These are phyloP conservation scores for Serinus canaria DNA, from an alignment of 2,113 vertebrate species.

Conservation along the genomic window DNA sequence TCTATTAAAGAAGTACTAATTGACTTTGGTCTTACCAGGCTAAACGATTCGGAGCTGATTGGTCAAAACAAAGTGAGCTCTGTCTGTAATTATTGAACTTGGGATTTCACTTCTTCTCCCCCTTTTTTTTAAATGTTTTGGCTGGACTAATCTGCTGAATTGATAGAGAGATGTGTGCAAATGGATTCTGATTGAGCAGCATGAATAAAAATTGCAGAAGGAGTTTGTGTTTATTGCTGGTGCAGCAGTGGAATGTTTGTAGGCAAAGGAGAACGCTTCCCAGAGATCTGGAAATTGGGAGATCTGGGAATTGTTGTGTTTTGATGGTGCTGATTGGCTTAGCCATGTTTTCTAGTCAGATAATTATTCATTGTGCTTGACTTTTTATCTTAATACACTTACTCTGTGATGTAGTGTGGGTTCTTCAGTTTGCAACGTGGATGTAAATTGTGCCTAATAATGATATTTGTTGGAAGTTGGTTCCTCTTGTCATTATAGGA, in stretches of 20 bases:
- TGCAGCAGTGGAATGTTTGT: background rate
- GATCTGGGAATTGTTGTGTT: background rate
- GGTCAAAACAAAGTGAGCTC: conserved; percentile 38
- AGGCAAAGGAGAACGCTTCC: background rate
- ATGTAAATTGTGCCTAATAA: background rate
- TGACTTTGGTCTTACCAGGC: conserved; percentile 54
- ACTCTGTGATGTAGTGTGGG: background rate
- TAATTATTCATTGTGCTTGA: background rate
- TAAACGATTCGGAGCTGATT: conserved; percentile 61
- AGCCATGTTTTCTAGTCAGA: background rate
- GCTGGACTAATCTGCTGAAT: background rate
- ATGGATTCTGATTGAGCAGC: conserved; percentile 16
- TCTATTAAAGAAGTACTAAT: conserved; percentile 66
- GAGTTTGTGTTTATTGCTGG: background rate
- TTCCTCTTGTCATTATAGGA: background rate
- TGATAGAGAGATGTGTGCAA: background rate
- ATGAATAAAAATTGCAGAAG: background rate
- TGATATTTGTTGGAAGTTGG: background rate
- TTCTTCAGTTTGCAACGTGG: background rate
- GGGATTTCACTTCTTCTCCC: background rate
- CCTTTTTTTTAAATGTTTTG: background rate
- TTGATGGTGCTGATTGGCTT: background rate
- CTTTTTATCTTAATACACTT: background rate
- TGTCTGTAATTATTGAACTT: conserved; percentile 58
- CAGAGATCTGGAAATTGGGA: background rate